These are phyloP conservation scores for Phyllostomus hastatus DNA, from an alignment of 2,113 vertebrate species.

Conservation along the genomic window DNA sequence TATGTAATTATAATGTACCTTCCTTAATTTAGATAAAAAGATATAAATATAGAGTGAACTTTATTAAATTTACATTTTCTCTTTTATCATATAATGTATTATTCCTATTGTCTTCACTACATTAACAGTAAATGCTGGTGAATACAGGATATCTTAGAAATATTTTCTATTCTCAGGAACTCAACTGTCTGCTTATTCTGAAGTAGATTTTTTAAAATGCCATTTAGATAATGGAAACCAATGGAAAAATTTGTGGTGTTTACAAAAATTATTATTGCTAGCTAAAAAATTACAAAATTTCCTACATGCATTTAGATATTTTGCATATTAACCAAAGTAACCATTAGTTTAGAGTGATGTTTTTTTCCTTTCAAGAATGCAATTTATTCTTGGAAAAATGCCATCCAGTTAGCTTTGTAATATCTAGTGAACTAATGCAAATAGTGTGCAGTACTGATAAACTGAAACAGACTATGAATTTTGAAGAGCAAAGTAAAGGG, in stretches of 20 bases:
- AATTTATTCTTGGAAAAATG: neutral
- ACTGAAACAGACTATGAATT: neutral
- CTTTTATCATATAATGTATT: neutral
- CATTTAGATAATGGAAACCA: neutral
- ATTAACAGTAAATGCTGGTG: neutral
- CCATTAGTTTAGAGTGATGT: neutral
- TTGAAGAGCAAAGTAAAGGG: neutral
- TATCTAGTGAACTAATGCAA: neutral
- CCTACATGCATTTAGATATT: neutral
- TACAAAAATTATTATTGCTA: neutral
- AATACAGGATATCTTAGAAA: neutral
- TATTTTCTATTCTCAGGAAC: neutral
- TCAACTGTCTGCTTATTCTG: neutral
- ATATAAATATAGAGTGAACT: neutral
- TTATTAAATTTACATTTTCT: neutral
- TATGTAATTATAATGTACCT: neutral
- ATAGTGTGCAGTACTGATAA: neutral
- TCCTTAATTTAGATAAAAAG: neutral
- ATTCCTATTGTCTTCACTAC: neutral
- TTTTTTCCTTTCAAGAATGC: neutral
- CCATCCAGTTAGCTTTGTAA: neutral
- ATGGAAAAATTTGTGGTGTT: neutral
- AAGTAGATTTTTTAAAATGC: neutral
- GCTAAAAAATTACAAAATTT: neutral
- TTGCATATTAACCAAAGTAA: neutral